Percentiles rank a stretch among this genome's conserved stretches.
Conservation (phyloP, 2,888 invertebrate species). For the Proisotoma minuta region DNA sequence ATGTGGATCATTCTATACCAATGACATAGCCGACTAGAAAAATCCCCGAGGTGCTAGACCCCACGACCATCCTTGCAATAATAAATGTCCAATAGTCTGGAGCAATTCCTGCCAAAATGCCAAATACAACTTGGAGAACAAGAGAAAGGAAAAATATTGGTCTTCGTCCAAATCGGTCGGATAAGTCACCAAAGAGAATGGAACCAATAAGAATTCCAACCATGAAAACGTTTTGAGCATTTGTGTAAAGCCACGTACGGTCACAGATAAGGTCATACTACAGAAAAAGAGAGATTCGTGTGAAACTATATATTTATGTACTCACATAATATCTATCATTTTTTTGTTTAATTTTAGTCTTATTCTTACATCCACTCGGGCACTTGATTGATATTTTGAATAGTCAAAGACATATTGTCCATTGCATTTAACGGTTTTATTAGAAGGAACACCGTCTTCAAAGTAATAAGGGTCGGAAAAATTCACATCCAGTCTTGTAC, state of each 20-base stretch:
- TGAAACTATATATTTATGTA: not conserved
- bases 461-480: conserved; percentile 50
- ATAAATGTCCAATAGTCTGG: conserved; percentile 67
- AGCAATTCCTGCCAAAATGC: conserved; percentile 62
- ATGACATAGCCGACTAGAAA: conserved; percentile 74
- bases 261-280: conserved; percentile 67
- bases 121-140: conserved; percentile 65
- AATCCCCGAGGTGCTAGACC: conserved; percentile 69
- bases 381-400: conserved; percentile 59
- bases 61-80: conserved; percentile 62
- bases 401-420: conserved; percentile 59
- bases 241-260: conserved; percentile 60
- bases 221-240: conserved; percentile 66
- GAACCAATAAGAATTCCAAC: conserved; percentile 68
- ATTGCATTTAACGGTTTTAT: conserved; percentile 53
- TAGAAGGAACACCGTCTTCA: conserved; percentile 48
- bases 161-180: conserved; percentile 66
- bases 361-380: conserved; percentile 60
- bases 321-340: conserved; percentile 5
- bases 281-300: conserved; percentile 22
- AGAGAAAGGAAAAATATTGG: conserved; percentile 68
- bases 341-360: conserved; percentile 2
- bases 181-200: conserved; percentile 66
- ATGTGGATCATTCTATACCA: conserved; percentile 53
- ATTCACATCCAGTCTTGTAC: conserved; percentile 55